Conservation (phyloP, 2,797 vertebrate genomes). For the Sebastes ruberrimus region DNA sequence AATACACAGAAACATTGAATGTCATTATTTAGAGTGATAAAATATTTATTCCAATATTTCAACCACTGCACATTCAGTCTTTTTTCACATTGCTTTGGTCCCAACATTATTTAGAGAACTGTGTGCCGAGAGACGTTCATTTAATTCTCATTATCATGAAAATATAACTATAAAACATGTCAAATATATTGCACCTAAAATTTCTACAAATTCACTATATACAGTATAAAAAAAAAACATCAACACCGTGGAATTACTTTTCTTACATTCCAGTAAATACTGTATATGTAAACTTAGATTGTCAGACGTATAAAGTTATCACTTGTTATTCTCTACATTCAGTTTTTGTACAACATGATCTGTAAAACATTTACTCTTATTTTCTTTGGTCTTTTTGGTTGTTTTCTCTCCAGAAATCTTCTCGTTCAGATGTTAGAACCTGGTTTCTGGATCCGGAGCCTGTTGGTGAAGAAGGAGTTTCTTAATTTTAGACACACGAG, state of each 20-base stretch:
- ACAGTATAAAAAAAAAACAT: constrained; percentile 58
- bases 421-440: constrained; percentile 50
- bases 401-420: background rate
- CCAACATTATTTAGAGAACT: background rate
- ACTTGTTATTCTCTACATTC: constrained; percentile 1
- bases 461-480: constrained; percentile 18
- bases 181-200: constrained; percentile 39
- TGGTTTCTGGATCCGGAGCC: constrained; percentile 61
- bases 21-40: background rate
- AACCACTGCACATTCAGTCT: background rate
- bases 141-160: constrained; percentile 22
- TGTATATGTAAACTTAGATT: constrained; percentile 20
- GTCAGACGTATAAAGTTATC: constrained; percentile 3
- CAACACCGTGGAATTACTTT: background rate
- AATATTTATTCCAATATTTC: constrained; percentile 11
- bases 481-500: background rate
- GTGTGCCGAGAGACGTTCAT: constrained; percentile 12
- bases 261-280: constrained; percentile 27
- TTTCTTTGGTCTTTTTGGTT: background rate
- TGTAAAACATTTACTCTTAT: constrained; percentile 17
- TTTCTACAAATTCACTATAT: constrained; percentile 54
- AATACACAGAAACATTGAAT: background rate
- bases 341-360: background rate
- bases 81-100: background rate
- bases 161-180: constrained; percentile 33